Conservation (phyloP, 2,797 vertebrate genomes). For the Rhadinocentrus ornatus region DNA sequence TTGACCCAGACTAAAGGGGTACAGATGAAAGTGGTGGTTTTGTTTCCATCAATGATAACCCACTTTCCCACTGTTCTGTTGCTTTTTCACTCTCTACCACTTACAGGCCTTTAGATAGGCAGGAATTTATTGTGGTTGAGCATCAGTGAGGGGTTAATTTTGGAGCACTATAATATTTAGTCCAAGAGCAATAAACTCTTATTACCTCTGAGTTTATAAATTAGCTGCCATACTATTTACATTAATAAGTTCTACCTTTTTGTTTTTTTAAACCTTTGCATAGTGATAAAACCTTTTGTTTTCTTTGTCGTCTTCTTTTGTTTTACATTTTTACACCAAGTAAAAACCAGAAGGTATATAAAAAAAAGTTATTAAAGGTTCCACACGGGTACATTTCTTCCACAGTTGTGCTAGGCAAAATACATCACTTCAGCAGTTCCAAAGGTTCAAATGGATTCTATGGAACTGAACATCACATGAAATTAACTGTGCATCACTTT, state of each 20-base stretch:
- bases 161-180: conserved; percentile 17
- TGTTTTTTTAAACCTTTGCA: conserved; percentile 1
- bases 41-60: conserved; percentile 65
- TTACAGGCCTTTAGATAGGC: conserved; percentile 23
- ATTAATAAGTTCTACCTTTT: conserved; percentile 5
- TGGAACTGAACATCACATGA: conserved; percentile 42
- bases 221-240: conserved; percentile 26
- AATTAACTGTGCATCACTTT: conserved; percentile 37
- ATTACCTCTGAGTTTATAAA: conserved; percentile 51
- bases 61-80: conserved; percentile 53
- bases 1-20: conserved; percentile 34
- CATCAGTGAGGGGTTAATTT: conserved; percentile 32
- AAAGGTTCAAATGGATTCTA: conserved; percentile 39
- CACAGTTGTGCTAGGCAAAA: conserved; percentile 40
- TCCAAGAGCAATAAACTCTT: conserved; percentile 60
- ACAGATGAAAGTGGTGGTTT: conserved; percentile 61
- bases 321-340: conserved; percentile 20
- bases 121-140: conserved; percentile 36
- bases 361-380: conserved; percentile 32
- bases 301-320: neutral
- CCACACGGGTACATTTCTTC: conserved; percentile 25
- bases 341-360: neutral
- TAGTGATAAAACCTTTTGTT: neutral
- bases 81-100: conserved; percentile 42
- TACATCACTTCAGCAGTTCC: conserved; percentile 27